Conservation (phyloP, 2,797 vertebrate species). For the Gambelia wislizenii region DNA sequence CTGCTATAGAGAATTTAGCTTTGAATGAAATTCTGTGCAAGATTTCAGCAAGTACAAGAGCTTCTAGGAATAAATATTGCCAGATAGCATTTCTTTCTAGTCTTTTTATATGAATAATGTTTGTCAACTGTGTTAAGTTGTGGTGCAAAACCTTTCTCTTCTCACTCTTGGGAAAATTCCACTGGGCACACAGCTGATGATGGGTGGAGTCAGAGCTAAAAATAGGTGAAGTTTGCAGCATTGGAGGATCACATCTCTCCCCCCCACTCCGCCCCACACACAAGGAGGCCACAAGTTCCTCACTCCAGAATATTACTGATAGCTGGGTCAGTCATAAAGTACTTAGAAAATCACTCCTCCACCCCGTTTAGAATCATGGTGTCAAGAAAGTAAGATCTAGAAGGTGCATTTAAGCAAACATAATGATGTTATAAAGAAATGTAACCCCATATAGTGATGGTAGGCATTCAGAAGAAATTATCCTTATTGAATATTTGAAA, state of each 20-base stretch:
- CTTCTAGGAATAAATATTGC: constrained; percentile 37
- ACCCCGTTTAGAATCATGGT: neutral
- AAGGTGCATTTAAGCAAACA: neutral
- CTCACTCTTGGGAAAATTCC: neutral
- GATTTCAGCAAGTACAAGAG: neutral
- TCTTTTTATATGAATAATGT: neutral
- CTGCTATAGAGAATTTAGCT: neutral
- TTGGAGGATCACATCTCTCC: neutral
- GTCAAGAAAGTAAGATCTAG: neutral
- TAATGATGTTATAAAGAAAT: neutral
- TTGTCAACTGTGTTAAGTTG: neutral
- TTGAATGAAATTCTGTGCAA: neutral
- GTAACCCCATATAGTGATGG: neutral
- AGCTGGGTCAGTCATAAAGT: neutral
- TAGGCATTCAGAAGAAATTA: neutral
- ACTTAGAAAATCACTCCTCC: neutral
- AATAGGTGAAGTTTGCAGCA: neutral
- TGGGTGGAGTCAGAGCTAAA: neutral
- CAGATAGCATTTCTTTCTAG: neutral
- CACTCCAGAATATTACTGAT: neutral
- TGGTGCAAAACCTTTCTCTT: neutral
- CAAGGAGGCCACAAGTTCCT: neutral
- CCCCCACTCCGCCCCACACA: neutral
- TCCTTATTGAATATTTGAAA: neutral
- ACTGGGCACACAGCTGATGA: neutral